Base-by-base conservation (phyloP, 1,140 invertebrate species). In the Drosophila grimshawi region DNA sequence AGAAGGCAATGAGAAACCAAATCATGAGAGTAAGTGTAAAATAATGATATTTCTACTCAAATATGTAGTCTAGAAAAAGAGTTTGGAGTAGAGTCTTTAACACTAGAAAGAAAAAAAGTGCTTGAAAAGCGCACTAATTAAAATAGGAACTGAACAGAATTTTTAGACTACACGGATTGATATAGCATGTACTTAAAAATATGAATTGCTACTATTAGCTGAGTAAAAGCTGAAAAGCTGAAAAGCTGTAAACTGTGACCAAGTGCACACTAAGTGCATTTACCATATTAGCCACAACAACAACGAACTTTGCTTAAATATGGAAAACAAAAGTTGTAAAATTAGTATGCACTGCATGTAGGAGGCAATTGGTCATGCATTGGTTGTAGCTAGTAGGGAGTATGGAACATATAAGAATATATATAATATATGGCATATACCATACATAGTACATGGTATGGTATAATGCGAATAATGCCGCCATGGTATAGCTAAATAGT, bases 401-500 rank as follows among this genome's bases (percentile, higher is more conserved):
- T 56, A 10, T 39, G 11, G 2, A 10, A 6, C 5, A 29, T 6
- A 37, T 19, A 19, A 19, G 19, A 19, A 19, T 19, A 55, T 56
- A 56, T 46, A 53, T 64, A 29, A 7, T 56, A 5, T 29, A 32
- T 27, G 11, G 5, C 11, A 43, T 41, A 33, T 49, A 33, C 35
- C 33, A 27, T 46, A 10, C 11, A 33, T 33, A 35, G 43, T 65
- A 65, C 10, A 10, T 8, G 61, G 11, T 55, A 48, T 30, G 39
- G 39, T 43, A 60, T 59, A 57, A 56, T 56, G 35, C 19, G 35
- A 55, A 27, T 56, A 57, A 43, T 33, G n/a, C n/a, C 56, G 11
- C 10, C 30, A 64, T 73, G 48, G 37, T 29, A 37, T 65, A 55
- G 53, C 83, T 78, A 79, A 82, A 88, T 86, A 88, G 83, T 66